Conservation (phyloP, 2,113 vertebrate genomes). For the Scomber scombrus region DNA sequence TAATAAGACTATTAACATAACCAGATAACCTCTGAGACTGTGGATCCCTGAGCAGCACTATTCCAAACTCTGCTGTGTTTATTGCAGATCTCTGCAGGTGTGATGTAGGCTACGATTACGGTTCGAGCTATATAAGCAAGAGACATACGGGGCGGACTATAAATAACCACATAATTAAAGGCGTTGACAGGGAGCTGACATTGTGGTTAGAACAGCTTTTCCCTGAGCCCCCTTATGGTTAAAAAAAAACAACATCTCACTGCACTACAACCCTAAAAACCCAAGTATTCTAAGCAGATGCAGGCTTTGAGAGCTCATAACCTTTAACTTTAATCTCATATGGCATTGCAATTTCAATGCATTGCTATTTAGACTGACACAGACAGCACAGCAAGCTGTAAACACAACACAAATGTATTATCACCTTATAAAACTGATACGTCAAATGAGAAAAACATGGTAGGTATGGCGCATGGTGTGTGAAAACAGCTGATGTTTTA, state of each 20-base stretch:
- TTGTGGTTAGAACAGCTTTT: slow-evolving; percentile 27
- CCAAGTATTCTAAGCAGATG: neutral
- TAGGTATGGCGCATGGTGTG: too few species aligned
- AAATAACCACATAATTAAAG: slow-evolving; percentile 65
- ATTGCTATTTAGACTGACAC: too few species aligned
- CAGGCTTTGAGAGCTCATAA: too few species aligned
- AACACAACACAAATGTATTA: too few species aligned
- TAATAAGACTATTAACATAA: slow-evolving; percentile 7
- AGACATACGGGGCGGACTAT: slow-evolving; percentile 34
- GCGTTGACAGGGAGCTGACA: slow-evolving; percentile 56
- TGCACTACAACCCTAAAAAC: neutral
- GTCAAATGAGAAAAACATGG: too few species aligned
- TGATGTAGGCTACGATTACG: slow-evolving; percentile 18
- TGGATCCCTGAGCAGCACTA: slow-evolving; percentile 4
- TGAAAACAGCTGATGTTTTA: too few species aligned
- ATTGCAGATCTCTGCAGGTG: slow-evolving; percentile 28
- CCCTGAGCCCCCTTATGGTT: neutral
- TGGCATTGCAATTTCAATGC: too few species aligned
- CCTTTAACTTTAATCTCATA: too few species aligned
- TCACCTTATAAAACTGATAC: too few species aligned
- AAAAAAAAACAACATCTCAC: neutral
- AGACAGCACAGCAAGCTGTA: too few species aligned
- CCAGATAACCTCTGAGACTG: slow-evolving; percentile 6
- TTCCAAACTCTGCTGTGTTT: too few species aligned
- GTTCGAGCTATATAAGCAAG: slow-evolving; percentile 15